A percentile compares a stretch with the other conserved stretches of the same genome.
Conservation (phyloP, 2,888 invertebrate genomes). For the Agapetus fuscipes region DNA sequence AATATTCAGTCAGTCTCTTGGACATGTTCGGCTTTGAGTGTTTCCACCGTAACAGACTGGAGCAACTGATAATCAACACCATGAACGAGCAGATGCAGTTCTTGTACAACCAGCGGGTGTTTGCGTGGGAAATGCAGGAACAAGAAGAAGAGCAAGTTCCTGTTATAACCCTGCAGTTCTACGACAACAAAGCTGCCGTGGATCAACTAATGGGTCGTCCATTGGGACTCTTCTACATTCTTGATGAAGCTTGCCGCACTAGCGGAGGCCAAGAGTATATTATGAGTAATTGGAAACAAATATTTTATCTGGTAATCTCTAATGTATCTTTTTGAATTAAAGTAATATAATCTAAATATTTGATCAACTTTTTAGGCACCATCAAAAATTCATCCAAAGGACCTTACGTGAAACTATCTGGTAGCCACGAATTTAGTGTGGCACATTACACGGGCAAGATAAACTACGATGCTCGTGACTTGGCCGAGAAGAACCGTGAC, state of each 20-base stretch:
- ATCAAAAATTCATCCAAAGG: conserved; percentile 44
- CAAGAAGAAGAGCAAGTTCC: conserved; percentile 74
- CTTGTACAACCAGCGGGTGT: conserved; percentile 83
- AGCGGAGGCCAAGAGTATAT: conserved; percentile 62
- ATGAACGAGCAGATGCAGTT: conserved; percentile 91
- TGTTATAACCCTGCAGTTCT: conserved; percentile 62
- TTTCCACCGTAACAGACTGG: conserved; percentile 73
- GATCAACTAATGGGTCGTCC: conserved; percentile 82
- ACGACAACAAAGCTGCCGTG: conserved; percentile 80
- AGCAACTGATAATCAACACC: conserved; percentile 82
- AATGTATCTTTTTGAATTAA: not conserved
- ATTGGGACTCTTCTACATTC: conserved; percentile 69
- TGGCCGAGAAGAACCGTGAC: conserved; percentile 84
- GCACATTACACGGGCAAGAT: conserved; percentile 89
- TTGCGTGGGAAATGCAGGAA: conserved; percentile 81
- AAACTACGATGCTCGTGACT: conserved; percentile 71
- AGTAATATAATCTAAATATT: no score
- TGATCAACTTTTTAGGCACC: conserved; percentile 44
- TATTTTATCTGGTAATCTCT: not conserved
- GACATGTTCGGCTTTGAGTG: conserved; percentile 94
- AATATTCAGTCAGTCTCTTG: conserved; percentile 68
- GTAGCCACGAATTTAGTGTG: conserved; percentile 66
- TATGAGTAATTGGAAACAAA: conserved; percentile 48
- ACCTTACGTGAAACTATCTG: conserved; percentile 45
- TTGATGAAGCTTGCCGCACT: conserved; percentile 79